Evolutionary conservation across 2,113 vertebrate species (phyloP).

Genomic region (Sturnira hondurensis): DNA sequence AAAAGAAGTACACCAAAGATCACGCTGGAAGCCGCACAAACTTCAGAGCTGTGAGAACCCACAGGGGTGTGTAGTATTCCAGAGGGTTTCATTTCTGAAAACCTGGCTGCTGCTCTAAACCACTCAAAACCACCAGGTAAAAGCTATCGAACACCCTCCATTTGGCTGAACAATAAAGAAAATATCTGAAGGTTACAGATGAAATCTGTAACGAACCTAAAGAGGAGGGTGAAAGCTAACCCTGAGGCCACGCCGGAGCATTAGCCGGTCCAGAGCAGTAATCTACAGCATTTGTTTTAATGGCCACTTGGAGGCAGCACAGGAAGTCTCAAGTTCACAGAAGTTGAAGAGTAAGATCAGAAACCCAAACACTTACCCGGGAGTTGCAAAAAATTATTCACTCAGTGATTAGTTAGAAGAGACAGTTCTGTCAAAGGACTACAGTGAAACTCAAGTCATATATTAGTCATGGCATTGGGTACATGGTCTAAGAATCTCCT

Average conservation of each 20-base stretch:
- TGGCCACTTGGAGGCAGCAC: not conserved
- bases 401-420: not conserved
- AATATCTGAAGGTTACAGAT: not conserved
- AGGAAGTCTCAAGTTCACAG: not conserved
- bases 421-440: not conserved
- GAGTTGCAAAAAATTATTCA: not conserved
- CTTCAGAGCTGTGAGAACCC: not conserved
- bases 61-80: not conserved
- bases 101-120: not conserved
- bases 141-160: not conserved
- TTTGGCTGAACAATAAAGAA: not conserved
- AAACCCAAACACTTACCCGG: not conserved
- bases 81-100: not conserved
- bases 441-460: not conserved
- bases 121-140: not conserved
- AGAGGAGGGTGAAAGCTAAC: not conserved
- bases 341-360: not conserved
- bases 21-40: not conserved
- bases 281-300: not conserved
- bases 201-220: not conserved
- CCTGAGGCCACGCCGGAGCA: not conserved
- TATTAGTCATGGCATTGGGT: not conserved
- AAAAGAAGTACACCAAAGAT: not conserved
- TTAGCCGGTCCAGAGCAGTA: not conserved
- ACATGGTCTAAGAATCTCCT: not conserved